Evolutionary conservation across 2,888 invertebrate genomes (phyloP).

Genomic region (Thecophora atra): DNA sequence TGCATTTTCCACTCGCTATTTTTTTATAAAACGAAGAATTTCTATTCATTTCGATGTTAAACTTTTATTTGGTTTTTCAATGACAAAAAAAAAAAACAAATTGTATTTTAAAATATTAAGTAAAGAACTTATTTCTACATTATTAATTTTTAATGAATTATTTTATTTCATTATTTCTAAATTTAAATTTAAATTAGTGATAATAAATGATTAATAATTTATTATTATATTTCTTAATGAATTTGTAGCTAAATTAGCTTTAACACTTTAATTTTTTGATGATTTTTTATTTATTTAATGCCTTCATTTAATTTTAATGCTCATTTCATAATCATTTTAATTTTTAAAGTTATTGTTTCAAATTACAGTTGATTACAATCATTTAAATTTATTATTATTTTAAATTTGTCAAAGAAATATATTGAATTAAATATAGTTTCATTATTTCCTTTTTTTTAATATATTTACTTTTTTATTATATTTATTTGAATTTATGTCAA

Average conservation of each 20-base stretch:
- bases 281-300: slow-evolving; percentile 1
- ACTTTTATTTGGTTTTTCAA: too few species aligned
- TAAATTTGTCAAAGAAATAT: too few species aligned
- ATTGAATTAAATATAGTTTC: not conserved
- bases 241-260: too few species aligned
- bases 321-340: not conserved
- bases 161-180: too few species aligned
- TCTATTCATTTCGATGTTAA: slow-evolving; percentile 5
- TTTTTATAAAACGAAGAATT: slow-evolving; percentile 36
- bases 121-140: too few species aligned
- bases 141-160: too few species aligned
- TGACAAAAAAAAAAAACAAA: too few species aligned
- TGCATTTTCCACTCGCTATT: slow-evolving; percentile 51
- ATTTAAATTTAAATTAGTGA: too few species aligned
- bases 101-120: too few species aligned
- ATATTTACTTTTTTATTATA: not conserved
- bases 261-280: not conserved
- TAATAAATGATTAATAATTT: too few species aligned
- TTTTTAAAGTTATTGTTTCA: too few species aligned
- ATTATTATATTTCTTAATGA: too few species aligned
- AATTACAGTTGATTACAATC: not conserved
- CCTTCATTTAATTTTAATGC: not conserved
- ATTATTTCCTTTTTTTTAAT: not conserved
- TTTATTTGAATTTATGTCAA: not conserved
- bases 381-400: not conserved